Base-by-base conservation (phyloP, 2,113 vertebrate genomes). In the Poeciliopsis prolifica region DNA sequence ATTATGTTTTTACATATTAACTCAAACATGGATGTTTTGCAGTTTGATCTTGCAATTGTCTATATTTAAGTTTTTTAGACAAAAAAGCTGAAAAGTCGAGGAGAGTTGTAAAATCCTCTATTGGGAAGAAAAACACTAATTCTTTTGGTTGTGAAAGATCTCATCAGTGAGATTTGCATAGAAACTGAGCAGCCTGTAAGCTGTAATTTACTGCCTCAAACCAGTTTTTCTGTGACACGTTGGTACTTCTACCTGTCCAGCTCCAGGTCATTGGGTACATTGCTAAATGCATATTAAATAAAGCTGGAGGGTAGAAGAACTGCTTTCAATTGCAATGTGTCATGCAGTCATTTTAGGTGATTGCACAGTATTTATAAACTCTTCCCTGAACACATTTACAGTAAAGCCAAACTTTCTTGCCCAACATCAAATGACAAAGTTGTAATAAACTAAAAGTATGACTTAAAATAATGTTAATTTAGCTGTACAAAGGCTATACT, bases 201-300 rank as follows among this genome's bases (percentile, higher is more conserved):
- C 69, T 74, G 63, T 79, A 80, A 85, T 82, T 82, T 73, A 71
- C 75, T 66, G 72, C 71, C 74, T 82, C 70, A 84, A 82, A 92
- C 86, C 89, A 88, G 91, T 91, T 90, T 86, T 84, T 81, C 70
- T 83, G 65, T 79, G 72, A n/a, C 51, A 54, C 65, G 30, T 74
- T 61, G 71, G 69, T 82, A 61, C 74, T 68, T 10, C 11, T 22
- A 74, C 48, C 29, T 69, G 70, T 61, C 64, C 51, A 30, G 26
- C 40, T 63, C 35, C 17, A 14, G 33, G 24, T 71, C 28, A 61
- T 76, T 63, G 61, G 33, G 26, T 78, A n/a, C 11, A 31, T 75
- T 24, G 17, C 68, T 31, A 24, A n/a, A 64, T 28, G 28, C 31
- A 15, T 61, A 3, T 67, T 11, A 67, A 67, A 67, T 67, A 14